Evolutionary conservation across 2,113 vertebrate genomes (phyloP).

Genomic region (Austrofundulus limnaeus): DNA sequence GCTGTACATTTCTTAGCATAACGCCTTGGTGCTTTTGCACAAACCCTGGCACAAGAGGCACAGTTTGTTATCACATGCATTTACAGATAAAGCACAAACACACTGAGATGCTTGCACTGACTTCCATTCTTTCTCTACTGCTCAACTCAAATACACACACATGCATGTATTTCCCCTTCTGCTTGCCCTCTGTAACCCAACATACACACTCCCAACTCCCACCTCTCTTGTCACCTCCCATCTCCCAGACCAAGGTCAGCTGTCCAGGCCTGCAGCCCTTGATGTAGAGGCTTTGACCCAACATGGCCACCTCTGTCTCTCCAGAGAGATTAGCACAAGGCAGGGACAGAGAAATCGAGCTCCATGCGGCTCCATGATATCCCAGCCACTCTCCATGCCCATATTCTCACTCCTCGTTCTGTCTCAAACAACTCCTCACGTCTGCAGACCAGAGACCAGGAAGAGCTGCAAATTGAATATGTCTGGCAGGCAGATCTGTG

Average conservation of each 20-base stretch:
- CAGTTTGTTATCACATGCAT: conserved; percentile 58
- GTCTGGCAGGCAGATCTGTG: conserved; percentile 76
- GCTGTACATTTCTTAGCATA: conserved; percentile 70
- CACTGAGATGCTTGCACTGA: conserved; percentile 44
- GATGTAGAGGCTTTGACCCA: conserved; percentile 79
- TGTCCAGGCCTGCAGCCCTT: conserved; percentile 73
- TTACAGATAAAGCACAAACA: conserved; percentile 63
- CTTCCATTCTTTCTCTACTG: conserved; percentile 66
- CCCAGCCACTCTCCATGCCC: conserved; percentile 61
- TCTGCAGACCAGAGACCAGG: conserved; percentile 65
- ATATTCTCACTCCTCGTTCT: conserved; percentile 69
- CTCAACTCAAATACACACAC: conserved; percentile 52
- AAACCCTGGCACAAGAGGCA: conserved; percentile 68
- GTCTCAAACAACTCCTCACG: conserved; percentile 70
- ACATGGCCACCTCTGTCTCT: conserved; percentile 77
- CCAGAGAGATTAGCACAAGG: conserved; percentile 79
- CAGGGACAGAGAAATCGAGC: conserved; percentile 68
- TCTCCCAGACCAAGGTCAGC: conserved; percentile 81
- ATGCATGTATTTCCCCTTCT: conserved; percentile 63
- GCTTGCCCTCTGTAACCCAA: conserved; percentile 74
- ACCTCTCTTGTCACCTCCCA: conserved; percentile 77
- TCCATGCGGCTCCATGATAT: conserved; percentile 67
- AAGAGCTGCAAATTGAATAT: conserved; percentile 82
- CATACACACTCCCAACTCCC: conserved; percentile 71
- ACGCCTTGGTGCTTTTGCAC: conserved; percentile 52